Evolutionary conservation across 2,113 vertebrate genomes (phyloP).

Genomic region (Ginglymostoma cirratum): DNA sequence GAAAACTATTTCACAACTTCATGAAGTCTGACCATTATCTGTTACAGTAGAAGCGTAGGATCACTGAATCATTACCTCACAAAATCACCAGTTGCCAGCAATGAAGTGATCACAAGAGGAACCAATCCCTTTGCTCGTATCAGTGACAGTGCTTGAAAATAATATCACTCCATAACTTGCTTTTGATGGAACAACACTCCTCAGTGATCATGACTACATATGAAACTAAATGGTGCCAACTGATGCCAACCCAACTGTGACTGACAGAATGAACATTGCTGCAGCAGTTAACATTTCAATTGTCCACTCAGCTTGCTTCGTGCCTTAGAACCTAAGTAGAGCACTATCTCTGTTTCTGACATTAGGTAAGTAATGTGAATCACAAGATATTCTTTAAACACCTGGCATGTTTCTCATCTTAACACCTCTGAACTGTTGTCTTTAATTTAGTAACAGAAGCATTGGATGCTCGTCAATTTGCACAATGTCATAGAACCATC

Average conservation of each 20-base stretch:
- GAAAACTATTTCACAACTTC: neutral
- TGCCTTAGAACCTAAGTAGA: neutral
- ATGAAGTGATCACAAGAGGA: neutral
- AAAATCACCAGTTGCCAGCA: neutral
- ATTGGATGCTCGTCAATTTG: neutral
- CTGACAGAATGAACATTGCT: neutral
- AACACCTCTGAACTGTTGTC: conserved; percentile 14
- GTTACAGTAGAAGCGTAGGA: neutral
- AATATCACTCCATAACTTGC: neutral
- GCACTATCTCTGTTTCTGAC: neutral
- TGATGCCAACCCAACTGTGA: neutral
- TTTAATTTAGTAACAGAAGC: conserved; percentile 17
- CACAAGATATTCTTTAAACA: neutral
- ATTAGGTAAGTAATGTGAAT: conserved; percentile 20
- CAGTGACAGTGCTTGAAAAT: neutral
- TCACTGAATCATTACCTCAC: neutral
- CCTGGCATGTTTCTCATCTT: conserved; percentile 12
- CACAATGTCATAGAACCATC: neutral
- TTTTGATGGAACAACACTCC: neutral
- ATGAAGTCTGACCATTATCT: no score
- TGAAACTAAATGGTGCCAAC: neutral
- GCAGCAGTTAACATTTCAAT: conserved; percentile 3
- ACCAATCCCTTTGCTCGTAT: neutral
- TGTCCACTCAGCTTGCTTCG: neutral
- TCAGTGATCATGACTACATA: conserved; percentile 6